These are phyloP conservation scores for Adelosebastes latens DNA, from an alignment of 2,797 vertebrate genomes.

Conservation along the genomic window DNA sequence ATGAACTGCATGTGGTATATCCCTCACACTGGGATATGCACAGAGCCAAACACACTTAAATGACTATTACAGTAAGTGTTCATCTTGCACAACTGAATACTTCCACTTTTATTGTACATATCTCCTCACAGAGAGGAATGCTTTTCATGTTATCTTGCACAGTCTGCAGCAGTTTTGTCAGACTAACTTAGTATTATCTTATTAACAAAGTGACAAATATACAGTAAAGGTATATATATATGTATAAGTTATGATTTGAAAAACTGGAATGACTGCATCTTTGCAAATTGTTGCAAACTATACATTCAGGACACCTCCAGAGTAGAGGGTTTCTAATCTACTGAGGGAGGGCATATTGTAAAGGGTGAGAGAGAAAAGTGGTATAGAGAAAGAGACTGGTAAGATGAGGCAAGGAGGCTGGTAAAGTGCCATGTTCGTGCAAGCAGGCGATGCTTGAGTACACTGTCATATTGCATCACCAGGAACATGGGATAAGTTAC, in stretches of 20 bases:
- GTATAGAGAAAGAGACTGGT: not conserved
- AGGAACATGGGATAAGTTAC: constrained; percentile 1
- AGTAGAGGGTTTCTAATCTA: too few species aligned
- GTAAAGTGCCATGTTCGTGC: constrained; percentile 44
- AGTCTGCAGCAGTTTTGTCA: constrained; percentile 20
- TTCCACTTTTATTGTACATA: constrained; percentile 46
- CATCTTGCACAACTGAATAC: constrained; percentile 22
- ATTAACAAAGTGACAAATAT: constrained; percentile 43
- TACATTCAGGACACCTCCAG: constrained; percentile 21
- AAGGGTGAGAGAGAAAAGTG: not conserved
- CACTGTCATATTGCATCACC: constrained; percentile 26
- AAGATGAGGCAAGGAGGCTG: not conserved
- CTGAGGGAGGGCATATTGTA: constrained; percentile 2
- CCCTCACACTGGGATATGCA: constrained; percentile 22
- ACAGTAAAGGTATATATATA: constrained; percentile 4
- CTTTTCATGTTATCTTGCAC: constrained; percentile 27
- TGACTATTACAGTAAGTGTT: constrained; percentile 5
- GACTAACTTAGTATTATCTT: constrained; percentile 31
- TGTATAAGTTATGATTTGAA: constrained; percentile 14
- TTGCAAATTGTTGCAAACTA: constrained; percentile 2
- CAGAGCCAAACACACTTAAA: constrained; percentile 56
- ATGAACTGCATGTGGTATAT: constrained; percentile 11
- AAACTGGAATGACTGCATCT: constrained; percentile 12
- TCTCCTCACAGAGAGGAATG: constrained; percentile 4
- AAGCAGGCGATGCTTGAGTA: not conserved